phyloP scores from a whole-genome alignment of 1,140 invertebrate genomes.

The Drosophila parvula region DNA sequence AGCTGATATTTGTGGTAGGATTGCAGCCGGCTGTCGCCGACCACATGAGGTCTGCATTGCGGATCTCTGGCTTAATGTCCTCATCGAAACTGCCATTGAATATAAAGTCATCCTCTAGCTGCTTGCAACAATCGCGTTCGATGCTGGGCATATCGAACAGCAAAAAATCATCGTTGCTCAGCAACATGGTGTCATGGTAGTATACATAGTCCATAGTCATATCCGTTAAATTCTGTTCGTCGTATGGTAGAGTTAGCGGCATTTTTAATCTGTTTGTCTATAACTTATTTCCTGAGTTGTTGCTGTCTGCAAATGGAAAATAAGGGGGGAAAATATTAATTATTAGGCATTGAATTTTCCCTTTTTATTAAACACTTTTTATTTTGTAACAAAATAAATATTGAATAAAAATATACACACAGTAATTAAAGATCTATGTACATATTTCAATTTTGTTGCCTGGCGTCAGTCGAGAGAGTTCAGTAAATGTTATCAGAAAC shows the following conservation, averaged over 20 bases:
- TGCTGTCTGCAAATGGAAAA: slow-evolving; percentile 16
- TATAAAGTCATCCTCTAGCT: not conserved
- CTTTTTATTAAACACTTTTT: not conserved
- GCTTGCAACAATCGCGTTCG: slow-evolving; percentile 34
- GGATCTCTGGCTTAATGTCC: slow-evolving; percentile 56
- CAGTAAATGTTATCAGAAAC: slow-evolving; percentile 39
- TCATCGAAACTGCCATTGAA: not conserved
- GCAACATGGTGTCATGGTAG: not conserved
- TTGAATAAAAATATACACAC: too few species aligned
- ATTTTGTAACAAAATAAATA: not conserved
- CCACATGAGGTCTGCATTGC: slow-evolving; percentile 72
- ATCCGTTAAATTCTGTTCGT: not conserved
- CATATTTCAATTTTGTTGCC: not conserved
- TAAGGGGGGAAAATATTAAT: not conserved
- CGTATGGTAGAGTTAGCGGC: not conserved
- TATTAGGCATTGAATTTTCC: not conserved
- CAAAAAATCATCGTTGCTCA: not conserved
- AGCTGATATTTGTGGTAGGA: not conserved
- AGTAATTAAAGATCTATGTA: not conserved
- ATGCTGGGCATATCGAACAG: slow-evolving; percentile 23
- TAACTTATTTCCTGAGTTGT: slow-evolving; percentile 27
- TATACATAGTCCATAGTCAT: not conserved
- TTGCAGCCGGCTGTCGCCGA: slow-evolving; percentile 12
- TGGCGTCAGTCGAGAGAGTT: slow-evolving; percentile 25
- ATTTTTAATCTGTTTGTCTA: not conserved